Base-by-base conservation (phyloP, 2,888 invertebrate species). In the Drosophila fungiperda region DNA sequence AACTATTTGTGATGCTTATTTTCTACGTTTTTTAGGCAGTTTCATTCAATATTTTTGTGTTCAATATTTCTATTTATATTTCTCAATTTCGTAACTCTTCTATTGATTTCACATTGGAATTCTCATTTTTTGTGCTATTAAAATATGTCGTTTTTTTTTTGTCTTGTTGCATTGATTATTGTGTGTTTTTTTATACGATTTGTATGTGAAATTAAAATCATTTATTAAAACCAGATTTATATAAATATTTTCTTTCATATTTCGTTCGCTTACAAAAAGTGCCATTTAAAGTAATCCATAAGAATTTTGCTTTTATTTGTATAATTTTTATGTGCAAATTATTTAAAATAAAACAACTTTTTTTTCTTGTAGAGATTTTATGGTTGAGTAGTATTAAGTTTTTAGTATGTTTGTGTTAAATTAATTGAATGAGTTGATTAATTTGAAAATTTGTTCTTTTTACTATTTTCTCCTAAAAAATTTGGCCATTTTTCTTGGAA, bases 401-500 rank as follows among this genome's bases (percentile, higher is more conserved):
- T 49, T 45, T 36, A 54, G 54, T 36, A n/a, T 32, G 17, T 42
- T 15, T 9, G 45, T 49, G 58, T 70, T 69, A 69, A 79, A 78
- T 71, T 70, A 80, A 59, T 68, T 64, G 60, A 74, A 74, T 74
- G 58, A 77, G 66, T 79, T 75, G 32, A 60, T 75, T 63, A 66
- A 70, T 62, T 63, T 61, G 60, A 60, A 48, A 68, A 69, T 78
- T 75, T 64, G 59, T 73, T 75, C 70, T 64, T 75, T 70, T 73
- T 66, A 42, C 58, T 78, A 64, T 71, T 65, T 76, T 76, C 69
- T 78, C 74, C 84, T 87, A 90, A 88, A 86, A 91, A 92, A 92
- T 92, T 92, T 92, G 92, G 92, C 92, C 91, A 93, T 92, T 91
- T 89, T 87, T 87, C 87, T 84, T 93, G 92, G 92, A 92, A 92